These are phyloP conservation scores for Ciconia boyciana DNA, from an alignment of 2,113 vertebrate genomes.

Conservation along the genomic window DNA sequence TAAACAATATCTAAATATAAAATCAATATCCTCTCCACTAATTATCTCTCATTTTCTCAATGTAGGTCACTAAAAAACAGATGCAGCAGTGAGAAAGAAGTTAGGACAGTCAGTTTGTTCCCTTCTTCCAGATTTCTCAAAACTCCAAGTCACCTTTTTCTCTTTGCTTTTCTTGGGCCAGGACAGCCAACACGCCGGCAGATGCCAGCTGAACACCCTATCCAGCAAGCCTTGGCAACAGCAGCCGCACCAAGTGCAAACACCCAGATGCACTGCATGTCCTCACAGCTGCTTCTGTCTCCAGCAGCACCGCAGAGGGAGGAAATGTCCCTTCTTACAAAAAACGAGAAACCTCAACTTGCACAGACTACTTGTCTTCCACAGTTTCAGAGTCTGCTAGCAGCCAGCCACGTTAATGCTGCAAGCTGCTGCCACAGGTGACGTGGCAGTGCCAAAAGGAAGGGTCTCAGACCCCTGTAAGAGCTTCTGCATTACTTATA, in stretches of 20 bases:
- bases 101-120: not conserved
- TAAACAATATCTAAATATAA: not conserved
- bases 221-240: not conserved
- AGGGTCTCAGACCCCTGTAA: rapidly evolving
- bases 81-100: not conserved
- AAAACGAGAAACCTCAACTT: not conserved
- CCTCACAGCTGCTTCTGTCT: not conserved
- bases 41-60: not conserved
- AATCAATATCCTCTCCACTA: not conserved
- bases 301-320: not conserved
- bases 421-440: not conserved
- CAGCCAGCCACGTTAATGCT: not conserved
- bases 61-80: not conserved
- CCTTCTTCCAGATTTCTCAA: not conserved
- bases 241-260: not conserved
- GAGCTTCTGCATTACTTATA: not conserved
- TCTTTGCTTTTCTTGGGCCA: not conserved
- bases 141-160: not conserved
- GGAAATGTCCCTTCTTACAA: not conserved
- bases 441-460: rapidly evolving
- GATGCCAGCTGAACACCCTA: not conserved
- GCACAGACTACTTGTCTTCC: not conserved
- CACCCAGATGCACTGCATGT: rapidly evolving
- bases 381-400: not conserved
- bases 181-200: rapidly evolving